Percentiles rank a stretch among this genome's conserved stretches.
phyloP scores from a whole-genome alignment of 1,140 invertebrate species.

The Artemia franciscana region DNA sequence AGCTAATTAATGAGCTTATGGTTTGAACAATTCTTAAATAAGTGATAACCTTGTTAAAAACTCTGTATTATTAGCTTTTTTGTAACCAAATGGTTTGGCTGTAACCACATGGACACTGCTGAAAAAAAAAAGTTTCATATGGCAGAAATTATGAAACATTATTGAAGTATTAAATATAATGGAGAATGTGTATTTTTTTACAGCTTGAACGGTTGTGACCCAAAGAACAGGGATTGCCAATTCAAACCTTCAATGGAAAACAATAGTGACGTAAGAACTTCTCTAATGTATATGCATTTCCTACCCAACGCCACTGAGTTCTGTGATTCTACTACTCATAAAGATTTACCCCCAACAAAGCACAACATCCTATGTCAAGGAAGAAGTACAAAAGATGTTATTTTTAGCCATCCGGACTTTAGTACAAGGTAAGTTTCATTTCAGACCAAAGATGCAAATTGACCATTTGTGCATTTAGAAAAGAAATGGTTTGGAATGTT shows the following conservation, averaged over 20 bases:
- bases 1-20: no score
- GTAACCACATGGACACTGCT: no score
- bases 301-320: constrained; percentile 25
- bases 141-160: no score
- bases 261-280: constrained; percentile 22
- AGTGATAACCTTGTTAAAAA: no score
- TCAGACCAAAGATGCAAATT: no score
- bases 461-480: no score
- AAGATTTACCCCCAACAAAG: constrained; percentile 35
- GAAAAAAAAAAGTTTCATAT: no score
- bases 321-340: constrained; percentile 33
- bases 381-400: constrained; percentile 33
- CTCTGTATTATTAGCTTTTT: no score
- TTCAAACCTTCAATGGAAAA: constrained; percentile 1
- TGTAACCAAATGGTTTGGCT: no score
- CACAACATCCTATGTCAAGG: constrained; percentile 37
- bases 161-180: no score
- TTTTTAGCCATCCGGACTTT: constrained; percentile 32
- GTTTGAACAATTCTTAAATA: no score
- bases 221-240: constrained; percentile 15
- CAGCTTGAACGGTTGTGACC: constrained; percentile 18
- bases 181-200: constrained; percentile 12
- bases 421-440: constrained; percentile 13
- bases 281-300: constrained; percentile 27
- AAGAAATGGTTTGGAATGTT: no score